Evolutionary conservation across 2,888 invertebrate species (phyloP).

Genomic region (Nysson spinosus): DNA sequence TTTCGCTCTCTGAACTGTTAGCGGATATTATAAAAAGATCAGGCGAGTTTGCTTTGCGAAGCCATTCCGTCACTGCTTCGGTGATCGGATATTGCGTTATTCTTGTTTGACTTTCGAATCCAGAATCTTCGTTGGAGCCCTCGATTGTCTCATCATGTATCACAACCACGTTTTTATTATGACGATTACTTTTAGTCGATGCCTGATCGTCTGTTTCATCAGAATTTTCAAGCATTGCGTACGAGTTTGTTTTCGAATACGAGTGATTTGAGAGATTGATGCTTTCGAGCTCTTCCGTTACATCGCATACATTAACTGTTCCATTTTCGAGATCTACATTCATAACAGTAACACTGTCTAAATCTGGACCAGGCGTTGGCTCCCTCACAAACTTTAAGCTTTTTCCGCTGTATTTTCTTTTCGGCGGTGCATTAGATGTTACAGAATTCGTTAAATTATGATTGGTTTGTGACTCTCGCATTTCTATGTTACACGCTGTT

Average conservation of each 20-base stretch:
- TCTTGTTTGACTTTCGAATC: conserved; percentile 68
- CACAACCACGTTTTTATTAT: conserved; percentile 16
- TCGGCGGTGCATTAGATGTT: conserved; percentile 8
- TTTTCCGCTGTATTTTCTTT: conserved; percentile 64
- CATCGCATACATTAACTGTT: conserved; percentile 4
- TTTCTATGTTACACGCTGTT: background rate
- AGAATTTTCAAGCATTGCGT: background rate
- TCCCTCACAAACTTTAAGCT: conserved; percentile 67
- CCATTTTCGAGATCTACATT: conserved; percentile 21
- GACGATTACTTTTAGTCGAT: background rate
- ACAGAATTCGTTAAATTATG: conserved; percentile 12
- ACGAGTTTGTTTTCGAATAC: conserved; percentile 5
- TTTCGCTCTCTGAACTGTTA: conserved; percentile 37
- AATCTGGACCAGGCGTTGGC: conserved; percentile 69
- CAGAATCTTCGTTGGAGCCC: conserved; percentile 68
- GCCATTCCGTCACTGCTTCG: conserved; percentile 81
- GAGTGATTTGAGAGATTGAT: conserved; percentile 17
- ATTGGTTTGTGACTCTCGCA: background rate
- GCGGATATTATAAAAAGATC: conserved; percentile 70
- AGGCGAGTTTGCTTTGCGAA: conserved; percentile 75
- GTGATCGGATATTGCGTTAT: conserved; percentile 78
- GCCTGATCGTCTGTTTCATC: background rate
- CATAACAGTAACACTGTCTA: conserved; percentile 20
- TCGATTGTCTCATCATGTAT: conserved; percentile 41
- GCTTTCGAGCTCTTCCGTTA: conserved; percentile 8